A percentile compares a stretch with the other conserved stretches of the same genome.
These are phyloP conservation scores for Anolis sagrei DNA, from an alignment of 2,113 vertebrate genomes.

Conservation along the genomic window DNA sequence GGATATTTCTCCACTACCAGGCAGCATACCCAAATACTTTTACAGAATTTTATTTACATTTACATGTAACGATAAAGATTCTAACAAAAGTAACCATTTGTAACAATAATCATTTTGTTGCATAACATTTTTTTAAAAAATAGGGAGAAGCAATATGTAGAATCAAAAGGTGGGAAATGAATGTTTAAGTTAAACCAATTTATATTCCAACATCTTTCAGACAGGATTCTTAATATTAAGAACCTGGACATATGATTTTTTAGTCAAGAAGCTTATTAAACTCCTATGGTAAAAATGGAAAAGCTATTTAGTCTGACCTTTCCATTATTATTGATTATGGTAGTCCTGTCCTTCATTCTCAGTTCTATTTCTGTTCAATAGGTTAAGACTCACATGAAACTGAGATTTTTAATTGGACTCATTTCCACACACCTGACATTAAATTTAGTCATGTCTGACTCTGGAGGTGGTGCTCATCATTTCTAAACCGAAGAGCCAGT, in stretches of 20 bases:
- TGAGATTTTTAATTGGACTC: accelerated
- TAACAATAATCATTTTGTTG: neutral
- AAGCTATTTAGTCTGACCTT: slow-evolving; percentile 11
- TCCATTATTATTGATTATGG: slow-evolving; percentile 13
- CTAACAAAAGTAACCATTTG: neutral
- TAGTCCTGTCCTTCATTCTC: slow-evolving; percentile 31
- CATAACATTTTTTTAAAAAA: neutral
- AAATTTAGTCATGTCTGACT: too few relatives aligned
- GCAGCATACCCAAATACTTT: neutral
- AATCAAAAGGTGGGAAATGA: neutral
- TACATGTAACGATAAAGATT: neutral
- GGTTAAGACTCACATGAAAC: neutral
- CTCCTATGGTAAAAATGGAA: slow-evolving; percentile 34
- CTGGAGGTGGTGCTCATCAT: too few relatives aligned
- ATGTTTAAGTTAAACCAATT: neutral
- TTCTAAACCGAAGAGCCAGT: too few relatives aligned
- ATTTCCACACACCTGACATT: neutral
- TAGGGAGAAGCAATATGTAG: neutral
- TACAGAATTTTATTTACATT: neutral
- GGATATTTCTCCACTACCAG: neutral
- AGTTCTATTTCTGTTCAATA: slow-evolving; percentile 37
- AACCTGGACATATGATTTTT: slow-evolving; percentile 17
- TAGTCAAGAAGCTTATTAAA: neutral
- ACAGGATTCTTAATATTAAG: neutral
- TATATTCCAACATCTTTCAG: neutral